Evolutionary conservation across 2,113 vertebrate genomes (phyloP), one percentile per base, ranked within the genome.

Genomic region (Lichenostomus cassidix): DNA sequence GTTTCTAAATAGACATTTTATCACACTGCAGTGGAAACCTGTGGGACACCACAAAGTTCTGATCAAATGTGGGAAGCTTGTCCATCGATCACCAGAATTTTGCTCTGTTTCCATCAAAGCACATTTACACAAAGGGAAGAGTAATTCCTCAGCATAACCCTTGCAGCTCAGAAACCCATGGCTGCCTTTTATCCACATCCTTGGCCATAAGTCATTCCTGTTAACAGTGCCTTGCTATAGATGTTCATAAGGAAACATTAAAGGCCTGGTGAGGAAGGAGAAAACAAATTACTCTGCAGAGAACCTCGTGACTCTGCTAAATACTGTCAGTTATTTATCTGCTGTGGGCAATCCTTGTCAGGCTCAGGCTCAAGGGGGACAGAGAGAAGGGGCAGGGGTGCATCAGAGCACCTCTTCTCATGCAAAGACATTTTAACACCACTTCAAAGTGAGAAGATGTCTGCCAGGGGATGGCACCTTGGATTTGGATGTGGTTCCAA

Each of bases 271-370:
- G 92, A 94, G 93, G 94, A 97, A 96, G 90, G 49, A 96, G 96
- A 95, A 97, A 98, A 97, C 95, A 96, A 97, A 97, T 97, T 71
- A 95, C 93, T 97, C 91, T 96, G 91, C 41, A 63, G 95, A 97
- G 96, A 97, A 96, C 94, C 87, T 60, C 47, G 83, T 87, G 91
- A 95, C 94, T 97, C 96, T 62, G 92, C 94, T 97, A 95, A 96
- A 97, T 56, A 91, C 89, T 59, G 84, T 86, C 96, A 95, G 97
- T 96, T 96, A 96, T 95, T 97, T 95, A 97, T 97, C 91, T 96
- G 94, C 95, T 95, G 97, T 94, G 90, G 58, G 96, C 93, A 97
- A 96, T 96, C 93, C 84, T 92, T 64, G 82, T 69, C 96, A 92
- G 91, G 93, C 93, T 92, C 5, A 2, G 92, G 83, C 65, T 89